Evolutionary conservation across 2,888 invertebrate species (phyloP).

Genomic region (Ochropleura leucogaster): DNA sequence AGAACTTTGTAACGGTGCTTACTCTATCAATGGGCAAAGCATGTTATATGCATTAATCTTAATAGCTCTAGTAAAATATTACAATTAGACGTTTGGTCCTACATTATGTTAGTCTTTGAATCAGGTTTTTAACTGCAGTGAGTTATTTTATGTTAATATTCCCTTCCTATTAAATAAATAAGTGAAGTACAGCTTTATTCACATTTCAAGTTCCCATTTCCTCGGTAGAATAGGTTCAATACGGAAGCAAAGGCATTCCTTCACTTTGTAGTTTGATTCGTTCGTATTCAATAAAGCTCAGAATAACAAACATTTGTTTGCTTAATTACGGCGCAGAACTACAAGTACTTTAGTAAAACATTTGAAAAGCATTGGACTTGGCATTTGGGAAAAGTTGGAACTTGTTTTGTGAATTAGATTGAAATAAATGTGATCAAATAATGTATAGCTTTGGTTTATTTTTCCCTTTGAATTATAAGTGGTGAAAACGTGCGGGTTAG

Average conservation of each 20-base stretch:
- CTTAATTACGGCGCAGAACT: constrained; percentile 34
- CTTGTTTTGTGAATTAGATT: constrained; percentile 37
- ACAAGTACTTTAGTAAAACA: constrained; percentile 19
- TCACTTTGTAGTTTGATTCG: constrained; percentile 62
- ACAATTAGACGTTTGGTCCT: constrained; percentile 27
- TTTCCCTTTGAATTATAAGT: constrained; percentile 39
- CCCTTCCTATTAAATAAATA: constrained; percentile 59
- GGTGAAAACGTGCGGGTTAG: constrained; percentile 27
- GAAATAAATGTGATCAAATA: constrained; percentile 55
- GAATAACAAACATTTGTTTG: constrained; percentile 33
- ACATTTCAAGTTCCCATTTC: constrained; percentile 66
- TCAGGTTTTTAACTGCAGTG: constrained; percentile 14
- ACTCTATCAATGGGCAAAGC: constrained; percentile 66
- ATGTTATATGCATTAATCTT: constrained; percentile 64
- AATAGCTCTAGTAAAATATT: constrained; percentile 59
- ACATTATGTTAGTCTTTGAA: constrained; percentile 5
- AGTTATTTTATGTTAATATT: constrained; percentile 41
- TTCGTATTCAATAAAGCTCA: constrained; percentile 58
- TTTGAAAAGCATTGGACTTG: constrained; percentile 9
- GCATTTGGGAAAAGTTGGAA: constrained; percentile 7
- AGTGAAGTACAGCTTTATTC: constrained; percentile 59
- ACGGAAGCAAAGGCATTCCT: constrained; percentile 62
- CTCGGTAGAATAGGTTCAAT: constrained; percentile 55
- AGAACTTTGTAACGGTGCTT: constrained; percentile 81
- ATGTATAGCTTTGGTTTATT: constrained; percentile 34